Conservation (phyloP, 2,113 vertebrate genomes). For the Hemiscyllium ocellatum region DNA sequence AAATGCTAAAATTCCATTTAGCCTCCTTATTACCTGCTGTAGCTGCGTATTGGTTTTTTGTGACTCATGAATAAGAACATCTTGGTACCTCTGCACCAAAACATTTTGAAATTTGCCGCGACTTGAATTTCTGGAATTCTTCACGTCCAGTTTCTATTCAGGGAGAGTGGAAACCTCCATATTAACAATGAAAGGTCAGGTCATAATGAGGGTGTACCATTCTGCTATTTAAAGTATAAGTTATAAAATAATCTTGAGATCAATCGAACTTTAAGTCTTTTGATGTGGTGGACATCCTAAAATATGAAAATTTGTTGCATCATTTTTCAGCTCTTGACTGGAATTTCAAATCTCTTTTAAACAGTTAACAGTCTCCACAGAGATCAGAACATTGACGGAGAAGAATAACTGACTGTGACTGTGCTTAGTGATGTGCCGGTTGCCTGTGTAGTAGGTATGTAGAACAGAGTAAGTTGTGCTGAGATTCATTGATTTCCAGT, state of each 20-base stretch:
- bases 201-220: too few species aligned
- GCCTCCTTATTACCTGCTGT: too few species aligned
- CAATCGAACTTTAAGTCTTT: not conserved
- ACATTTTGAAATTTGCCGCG: too few species aligned
- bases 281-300: not conserved
- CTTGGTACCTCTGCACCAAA: too few species aligned
- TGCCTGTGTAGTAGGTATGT: not conserved
- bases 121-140: too few species aligned
- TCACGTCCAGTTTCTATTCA: too few species aligned
- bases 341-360: not conserved
- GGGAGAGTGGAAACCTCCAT: too few species aligned
- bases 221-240: not conserved
- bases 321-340: not conserved
- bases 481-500: not conserved
- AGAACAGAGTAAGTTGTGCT: not conserved
- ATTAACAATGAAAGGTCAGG: too few species aligned
- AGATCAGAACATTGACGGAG: not conserved
- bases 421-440: not conserved
- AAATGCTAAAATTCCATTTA: too few species aligned
- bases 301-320: not conserved
- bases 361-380: not conserved
- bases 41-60: too few species aligned
- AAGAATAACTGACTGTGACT: not conserved
- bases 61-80: too few species aligned
- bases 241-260: not conserved